These are phyloP conservation scores for Acheta domesticus DNA, from an alignment of 2,888 invertebrate genomes.

Conservation along the genomic window DNA sequence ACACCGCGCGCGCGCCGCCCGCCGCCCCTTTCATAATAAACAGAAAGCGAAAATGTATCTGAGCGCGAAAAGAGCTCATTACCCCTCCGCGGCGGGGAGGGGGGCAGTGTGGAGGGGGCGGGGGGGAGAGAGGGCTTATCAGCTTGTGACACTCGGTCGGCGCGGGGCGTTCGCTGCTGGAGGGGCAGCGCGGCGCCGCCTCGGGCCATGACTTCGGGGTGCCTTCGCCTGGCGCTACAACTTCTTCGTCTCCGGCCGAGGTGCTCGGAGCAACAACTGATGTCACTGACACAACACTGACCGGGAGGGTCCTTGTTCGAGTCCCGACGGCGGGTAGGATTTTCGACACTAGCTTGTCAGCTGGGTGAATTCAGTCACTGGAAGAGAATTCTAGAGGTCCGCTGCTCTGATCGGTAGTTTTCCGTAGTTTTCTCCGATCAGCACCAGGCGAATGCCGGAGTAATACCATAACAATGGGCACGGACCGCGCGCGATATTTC, in stretches of 20 bases:
- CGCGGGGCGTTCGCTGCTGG: not conserved
- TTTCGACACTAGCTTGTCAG: too few species aligned
- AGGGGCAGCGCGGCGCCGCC: not conserved
- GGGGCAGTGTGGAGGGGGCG: not conserved
- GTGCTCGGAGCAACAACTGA: not conserved
- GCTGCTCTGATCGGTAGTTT: too few species aligned
- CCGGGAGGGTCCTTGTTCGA: too few species aligned
- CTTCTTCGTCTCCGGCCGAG: not conserved
- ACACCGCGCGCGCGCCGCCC: not conserved
- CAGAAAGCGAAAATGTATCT: not conserved
- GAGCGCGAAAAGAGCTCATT: conserved; percentile 18
- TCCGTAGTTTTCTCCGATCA: too few species aligned
- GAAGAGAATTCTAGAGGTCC: too few species aligned
- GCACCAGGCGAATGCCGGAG: too few species aligned
- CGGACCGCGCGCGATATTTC: too few species aligned
- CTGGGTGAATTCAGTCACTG: too few species aligned
- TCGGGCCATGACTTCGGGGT: not conserved
- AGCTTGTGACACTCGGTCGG: not conserved
- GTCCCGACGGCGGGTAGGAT: too few species aligned
- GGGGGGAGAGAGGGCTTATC: not conserved
- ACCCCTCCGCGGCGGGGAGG: not conserved
- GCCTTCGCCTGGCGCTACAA: not conserved
- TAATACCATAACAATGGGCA: too few species aligned
- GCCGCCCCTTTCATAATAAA: not conserved
- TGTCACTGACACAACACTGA: too few species aligned